Percentiles rank a stretch among this genome's conserved stretches.
These are phyloP conservation scores for Phlogophora meticulosa DNA, from an alignment of 2,888 invertebrate species.

Conservation along the genomic window DNA sequence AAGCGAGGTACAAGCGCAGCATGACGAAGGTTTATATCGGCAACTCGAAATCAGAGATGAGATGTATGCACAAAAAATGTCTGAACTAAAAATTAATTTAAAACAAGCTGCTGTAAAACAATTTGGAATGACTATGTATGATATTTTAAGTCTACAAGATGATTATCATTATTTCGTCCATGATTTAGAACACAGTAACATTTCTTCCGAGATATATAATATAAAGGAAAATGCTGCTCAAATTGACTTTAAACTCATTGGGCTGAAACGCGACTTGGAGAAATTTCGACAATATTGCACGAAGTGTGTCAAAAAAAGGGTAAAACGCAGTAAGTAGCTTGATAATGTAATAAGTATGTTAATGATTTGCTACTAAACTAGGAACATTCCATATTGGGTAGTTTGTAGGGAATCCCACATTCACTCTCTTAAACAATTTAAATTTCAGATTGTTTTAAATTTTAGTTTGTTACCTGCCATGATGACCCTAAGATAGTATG, in stretches of 20 bases:
- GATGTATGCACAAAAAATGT: constrained; percentile 52
- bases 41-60: constrained; percentile 40
- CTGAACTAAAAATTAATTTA: constrained; percentile 59
- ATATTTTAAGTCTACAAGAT: constrained; percentile 73
- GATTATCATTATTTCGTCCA: constrained; percentile 68
- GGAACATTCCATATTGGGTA: no score
- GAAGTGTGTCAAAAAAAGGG: constrained; percentile 48
- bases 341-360: not conserved
- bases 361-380: not conserved
- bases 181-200: constrained; percentile 34
- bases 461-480: no score
- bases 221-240: constrained; percentile 30
- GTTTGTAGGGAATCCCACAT: no score
- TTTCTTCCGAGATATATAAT: constrained; percentile 2
- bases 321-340: constrained; percentile 30
- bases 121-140: constrained; percentile 73
- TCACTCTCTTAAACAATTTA: no score
- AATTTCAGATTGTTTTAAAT: no score
- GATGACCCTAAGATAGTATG: no score
- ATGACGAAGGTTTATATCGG: not conserved
- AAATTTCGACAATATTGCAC: constrained; percentile 68
- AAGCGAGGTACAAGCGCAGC: constrained; percentile 33
- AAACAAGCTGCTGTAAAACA: constrained; percentile 68
- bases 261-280: constrained; percentile 55
- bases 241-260: constrained; percentile 32